Conservation (phyloP, 2,888 invertebrate genomes). For the Pterostichus niger region DNA sequence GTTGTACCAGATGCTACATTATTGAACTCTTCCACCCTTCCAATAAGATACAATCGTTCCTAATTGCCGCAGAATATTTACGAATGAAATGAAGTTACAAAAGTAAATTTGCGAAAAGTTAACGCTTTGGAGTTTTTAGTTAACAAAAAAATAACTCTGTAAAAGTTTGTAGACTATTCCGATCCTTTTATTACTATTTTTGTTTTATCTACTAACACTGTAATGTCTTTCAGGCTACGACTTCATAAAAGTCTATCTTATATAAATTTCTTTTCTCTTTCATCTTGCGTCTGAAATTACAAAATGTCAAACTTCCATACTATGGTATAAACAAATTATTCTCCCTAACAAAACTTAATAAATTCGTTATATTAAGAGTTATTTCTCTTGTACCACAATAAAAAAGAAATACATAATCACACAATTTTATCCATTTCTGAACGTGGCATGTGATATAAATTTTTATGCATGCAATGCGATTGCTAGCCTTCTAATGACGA, state of each 20-base stretch:
- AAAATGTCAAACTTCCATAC: background rate
- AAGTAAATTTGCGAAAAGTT: constrained; percentile 17
- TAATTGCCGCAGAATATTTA: constrained; percentile 15
- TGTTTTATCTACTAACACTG: constrained; percentile 23
- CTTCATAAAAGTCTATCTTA: constrained; percentile 24
- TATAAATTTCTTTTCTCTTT: constrained; percentile 24
- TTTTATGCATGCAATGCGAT: too few relatives aligned
- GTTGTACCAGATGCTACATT: constrained; percentile 19
- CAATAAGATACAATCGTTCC: constrained; percentile 37
- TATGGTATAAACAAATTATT: too few relatives aligned
- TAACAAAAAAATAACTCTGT: background rate
- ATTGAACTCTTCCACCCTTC: constrained; percentile 31
- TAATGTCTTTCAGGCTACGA: constrained; percentile 11
- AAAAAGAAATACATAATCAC: too few relatives aligned
- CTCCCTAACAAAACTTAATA: too few relatives aligned
- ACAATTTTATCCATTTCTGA: too few relatives aligned
- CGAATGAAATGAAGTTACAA: constrained; percentile 6
- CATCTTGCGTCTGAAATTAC: background rate
- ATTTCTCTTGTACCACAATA: too few relatives aligned
- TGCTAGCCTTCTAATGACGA: too few relatives aligned
- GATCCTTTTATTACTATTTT: constrained; percentile 19
- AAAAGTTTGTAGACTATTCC: constrained; percentile 24
- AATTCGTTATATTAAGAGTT: too few relatives aligned
- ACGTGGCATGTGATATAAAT: too few relatives aligned
- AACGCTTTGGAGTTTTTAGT: constrained; percentile 9